Evolutionary conservation across 2,888 invertebrate genomes (phyloP), one percentile per base, ranked within the genome.

Genomic region (Leucophenga maculata): DNA sequence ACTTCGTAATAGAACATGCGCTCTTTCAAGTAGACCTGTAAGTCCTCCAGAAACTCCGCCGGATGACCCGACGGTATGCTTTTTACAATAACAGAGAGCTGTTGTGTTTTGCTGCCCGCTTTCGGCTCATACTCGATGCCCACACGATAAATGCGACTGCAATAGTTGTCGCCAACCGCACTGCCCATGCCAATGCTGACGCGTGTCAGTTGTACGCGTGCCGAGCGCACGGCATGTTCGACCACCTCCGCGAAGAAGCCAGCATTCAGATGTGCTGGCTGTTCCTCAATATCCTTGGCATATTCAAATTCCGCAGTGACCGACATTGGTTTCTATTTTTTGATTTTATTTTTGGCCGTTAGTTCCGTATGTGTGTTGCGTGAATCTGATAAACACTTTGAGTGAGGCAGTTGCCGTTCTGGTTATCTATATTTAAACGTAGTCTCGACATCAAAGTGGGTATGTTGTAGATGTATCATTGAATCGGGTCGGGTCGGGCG

Each of bases 1-100:
- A 88, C 84, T 59, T 85, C 84, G 22, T 74, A 69, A 55, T 75
- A 89, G 75, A 89, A 87, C 73, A 85, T 79, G 50, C 86, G 87
- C 79, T 90, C 90, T 72, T 89, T 90, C 14, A 85, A 79, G 65
- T 89, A 90, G 11, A 89, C 85, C 54, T 89, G 86, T n/a, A 88
- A 32, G 16, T 89, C 90, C 75, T 77, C 87, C 65, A 88, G 78
- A 50, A 85, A 85, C 31, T 78, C 75, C 0, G 76, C 67, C 0
- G 74, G 72, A 1, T 80, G 77, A 3, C 71, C 64, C 3, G 68
- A 74, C 6, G 82, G 80, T 66, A 88, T 83, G 9, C 71, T 76
- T 70, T 78, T 81, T 1, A 81, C 76, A 4, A 81, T 81, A 73
- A 0, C 67, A 20, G 64, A 75, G 26, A 52, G 72, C 26, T 3